Conservation (phyloP, 2,888 invertebrate genomes). For the Hirtodrosophila alboralis region DNA sequence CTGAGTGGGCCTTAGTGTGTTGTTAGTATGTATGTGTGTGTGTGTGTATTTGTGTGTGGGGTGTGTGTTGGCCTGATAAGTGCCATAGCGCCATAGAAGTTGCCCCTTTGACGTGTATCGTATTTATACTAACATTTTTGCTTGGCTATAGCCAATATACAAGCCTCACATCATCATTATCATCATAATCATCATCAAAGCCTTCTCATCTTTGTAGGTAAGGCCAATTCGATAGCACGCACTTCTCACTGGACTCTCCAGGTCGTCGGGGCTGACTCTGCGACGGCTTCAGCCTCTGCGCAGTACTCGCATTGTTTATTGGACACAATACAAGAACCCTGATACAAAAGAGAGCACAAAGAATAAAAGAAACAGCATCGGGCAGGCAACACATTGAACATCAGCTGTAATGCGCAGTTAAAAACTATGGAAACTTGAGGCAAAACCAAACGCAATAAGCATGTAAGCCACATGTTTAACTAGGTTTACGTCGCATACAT, state of each 20-base stretch:
- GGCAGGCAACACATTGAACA: constrained; percentile 44
- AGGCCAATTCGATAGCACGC: constrained; percentile 66
- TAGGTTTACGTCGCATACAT: constrained; percentile 1
- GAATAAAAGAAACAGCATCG: constrained; percentile 45
- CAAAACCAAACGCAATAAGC: constrained; percentile 27
- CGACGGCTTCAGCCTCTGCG: constrained; percentile 23
- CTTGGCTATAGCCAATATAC: constrained; percentile 23
- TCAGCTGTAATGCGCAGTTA: constrained; percentile 41
- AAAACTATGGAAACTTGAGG: constrained; percentile 10
- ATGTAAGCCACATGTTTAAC: constrained; percentile 21
- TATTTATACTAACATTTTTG: constrained; percentile 46
- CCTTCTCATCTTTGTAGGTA: constrained; percentile 37
- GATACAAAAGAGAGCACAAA: constrained; percentile 65
- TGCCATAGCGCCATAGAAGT: constrained; percentile 61
- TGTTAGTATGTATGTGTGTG: constrained; percentile 5
- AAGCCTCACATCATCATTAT: constrained; percentile 33
- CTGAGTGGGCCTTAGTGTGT: constrained; percentile 54
- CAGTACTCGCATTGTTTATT: constrained; percentile 59
- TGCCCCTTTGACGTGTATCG: constrained; percentile 44
- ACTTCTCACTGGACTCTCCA: constrained; percentile 48
- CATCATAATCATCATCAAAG: constrained; percentile 22
- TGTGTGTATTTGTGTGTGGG: constrained; percentile 13
- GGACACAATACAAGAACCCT: constrained; percentile 53
- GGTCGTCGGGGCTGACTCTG: constrained; percentile 17
- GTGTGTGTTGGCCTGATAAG: constrained; percentile 65